phyloP scores from a whole-genome alignment of 1,140 invertebrate species.

The Cryptotermes secundus region DNA sequence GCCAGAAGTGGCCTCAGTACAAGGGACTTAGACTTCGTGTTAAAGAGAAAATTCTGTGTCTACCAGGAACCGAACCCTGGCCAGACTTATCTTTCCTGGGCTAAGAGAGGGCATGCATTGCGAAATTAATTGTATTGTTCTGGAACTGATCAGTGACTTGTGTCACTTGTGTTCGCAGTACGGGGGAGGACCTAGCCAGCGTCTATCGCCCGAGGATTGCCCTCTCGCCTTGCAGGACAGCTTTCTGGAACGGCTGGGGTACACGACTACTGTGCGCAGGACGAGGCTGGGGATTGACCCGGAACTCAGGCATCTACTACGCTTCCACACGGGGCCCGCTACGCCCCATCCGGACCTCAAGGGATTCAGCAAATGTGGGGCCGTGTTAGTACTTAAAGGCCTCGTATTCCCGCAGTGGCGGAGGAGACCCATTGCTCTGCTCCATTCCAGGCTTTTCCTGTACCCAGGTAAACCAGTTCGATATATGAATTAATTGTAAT shows the following conservation, averaged over 20 bases:
- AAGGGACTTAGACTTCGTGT: too few species aligned
- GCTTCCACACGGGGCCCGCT: conserved; percentile 61
- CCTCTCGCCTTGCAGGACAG: conserved; percentile 63
- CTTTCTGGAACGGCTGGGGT: conserved; percentile 60
- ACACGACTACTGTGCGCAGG: conserved; percentile 56
- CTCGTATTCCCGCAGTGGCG: conserved; percentile 70
- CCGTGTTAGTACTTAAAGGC: conserved; percentile 62
- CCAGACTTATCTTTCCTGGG: too few species aligned
- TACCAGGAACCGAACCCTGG: too few species aligned
- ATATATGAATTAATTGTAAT: too few species aligned
- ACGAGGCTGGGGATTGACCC: conserved; percentile 64
- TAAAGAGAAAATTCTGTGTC: too few species aligned
- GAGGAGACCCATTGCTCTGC: conserved; percentile 57
- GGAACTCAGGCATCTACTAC: conserved; percentile 59
- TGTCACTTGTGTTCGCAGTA: conserved; percentile 45
- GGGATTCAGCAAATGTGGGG: conserved; percentile 57
- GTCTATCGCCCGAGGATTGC: conserved; percentile 55
- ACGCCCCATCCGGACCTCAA: conserved; percentile 47
- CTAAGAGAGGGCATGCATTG: too few species aligned
- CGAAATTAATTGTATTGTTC: too few species aligned
- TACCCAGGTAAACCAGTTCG: conserved; percentile 59
- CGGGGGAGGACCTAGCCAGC: conserved; percentile 56
- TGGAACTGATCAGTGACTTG: background rate
- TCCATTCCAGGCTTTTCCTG: conserved; percentile 61
- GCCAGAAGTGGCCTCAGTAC: too few species aligned